Evolutionary conservation across 2,888 invertebrate genomes (phyloP), one percentile per base, ranked within the genome.

Genomic region (Hyalella azteca): DNA sequence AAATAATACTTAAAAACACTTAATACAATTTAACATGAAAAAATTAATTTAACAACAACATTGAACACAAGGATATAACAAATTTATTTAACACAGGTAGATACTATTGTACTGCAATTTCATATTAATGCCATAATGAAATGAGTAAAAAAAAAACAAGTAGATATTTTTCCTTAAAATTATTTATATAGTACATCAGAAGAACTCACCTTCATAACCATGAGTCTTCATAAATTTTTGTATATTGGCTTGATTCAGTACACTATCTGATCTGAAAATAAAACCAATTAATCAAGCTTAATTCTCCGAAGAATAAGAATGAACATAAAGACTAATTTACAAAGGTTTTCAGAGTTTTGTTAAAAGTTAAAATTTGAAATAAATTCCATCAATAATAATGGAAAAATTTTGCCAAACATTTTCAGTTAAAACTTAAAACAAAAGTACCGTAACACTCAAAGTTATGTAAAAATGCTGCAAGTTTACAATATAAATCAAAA

Each of bases 161-260:
- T n/a, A n/a, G n/a, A n/a, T n/a, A n/a, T n/a, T n/a, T n/a, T n/a
- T n/a, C 15, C 45, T 45, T 45, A 45, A 45, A 45, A 45, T 11
- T 45, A 45, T 11, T 11, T 45, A 45, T 45, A 45, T 45, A 45
- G 45, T 9, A 45, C 15, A 45, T 9, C 45, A n/a, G 45, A 9
- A 45, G 11, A 11, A 66, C 66, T n/a, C 19, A 66, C 66, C 66
- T 66, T 66, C 66, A 66, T 66, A 66, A 19, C 66, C 66, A 36
- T 66, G 66, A 15, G 66, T 66, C 19, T 66, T 66, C 66, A 66
- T 66, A 15, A 66, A 66, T 36, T 66, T 66, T 36, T 66, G 22
- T 5, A 66, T 66, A 19, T 66, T 66, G n/a, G 66, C 66, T 19
- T 66, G 66, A 66, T 66, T 32, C 5, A 66, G 66, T 19, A 66